Evolutionary conservation across 2,888 invertebrate genomes (phyloP).

Genomic region (Oegoconia quadripuncta): DNA sequence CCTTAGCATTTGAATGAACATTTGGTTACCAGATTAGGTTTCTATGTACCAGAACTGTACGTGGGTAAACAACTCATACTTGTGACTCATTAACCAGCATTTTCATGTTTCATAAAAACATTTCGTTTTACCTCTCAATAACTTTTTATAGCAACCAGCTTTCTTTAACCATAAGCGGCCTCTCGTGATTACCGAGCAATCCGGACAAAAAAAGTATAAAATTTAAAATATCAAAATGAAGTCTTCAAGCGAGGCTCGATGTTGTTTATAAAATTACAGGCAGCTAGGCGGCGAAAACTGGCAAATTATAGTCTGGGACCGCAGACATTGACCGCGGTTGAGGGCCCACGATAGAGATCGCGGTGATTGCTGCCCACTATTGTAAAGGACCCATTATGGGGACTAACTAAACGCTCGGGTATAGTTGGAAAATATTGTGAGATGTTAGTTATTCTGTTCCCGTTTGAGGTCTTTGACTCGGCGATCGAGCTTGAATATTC

Average conservation of each 20-base stretch:
- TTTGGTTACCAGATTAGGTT: conserved; percentile 76
- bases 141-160: conserved; percentile 4
- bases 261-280: conserved; percentile 65
- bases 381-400: conserved; percentile 51
- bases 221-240: conserved; percentile 55
- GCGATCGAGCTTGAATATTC: background rate
- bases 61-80: conserved; percentile 56
- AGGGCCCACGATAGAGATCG: conserved; percentile 51
- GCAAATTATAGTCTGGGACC: conserved; percentile 68
- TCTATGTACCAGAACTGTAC: conserved; percentile 56
- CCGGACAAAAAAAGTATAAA: conserved; percentile 38
- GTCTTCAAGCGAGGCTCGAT: conserved; percentile 51
- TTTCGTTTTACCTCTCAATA: conserved; percentile 29
- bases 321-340: conserved; percentile 51
- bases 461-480: conserved; percentile 3
- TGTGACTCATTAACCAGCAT: conserved; percentile 50
- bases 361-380: conserved; percentile 51
- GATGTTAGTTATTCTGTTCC: conserved; percentile 1
- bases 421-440: conserved; percentile 7
- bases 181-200: conserved; percentile 40
- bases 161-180: conserved; percentile 33
- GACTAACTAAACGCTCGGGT: conserved; percentile 37
- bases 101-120: conserved; percentile 29
- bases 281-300: conserved; percentile 70
- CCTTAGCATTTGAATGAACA: conserved; percentile 73